Base-by-base conservation (phyloP, 2,113 vertebrate genomes). In the Poecilia latipinna region DNA sequence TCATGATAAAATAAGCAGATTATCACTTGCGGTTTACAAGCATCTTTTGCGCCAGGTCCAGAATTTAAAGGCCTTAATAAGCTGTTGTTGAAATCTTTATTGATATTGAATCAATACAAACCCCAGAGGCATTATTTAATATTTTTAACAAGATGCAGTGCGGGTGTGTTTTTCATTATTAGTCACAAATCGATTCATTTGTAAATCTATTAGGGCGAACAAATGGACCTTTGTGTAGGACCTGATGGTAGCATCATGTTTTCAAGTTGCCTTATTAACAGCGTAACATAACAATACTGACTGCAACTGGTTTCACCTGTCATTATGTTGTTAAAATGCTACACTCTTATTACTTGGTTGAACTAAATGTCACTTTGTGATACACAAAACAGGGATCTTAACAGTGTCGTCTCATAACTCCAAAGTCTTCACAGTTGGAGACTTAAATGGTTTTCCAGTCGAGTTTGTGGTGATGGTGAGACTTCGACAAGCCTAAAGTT, bases 1-100 rank as follows among this genome's bases (percentile, higher is more conserved):
- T 60, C 68, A 69, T 12, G 54, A 24, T 70, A 86, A 35, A 77
- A 61, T 61, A 70, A 88, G 72, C 61, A 71, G 68, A 80, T 78
- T 82, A 70, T 29, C 54, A 12, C 44, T 48, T 26, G 62, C 26
- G 29, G 63, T 84, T 75, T 24, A 74, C 74, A 69, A 57, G 51
- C 51, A 57, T 24, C 51, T 57, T 57, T n/a, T 57, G 24, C 1
- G 10, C 51, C 51, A 57, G 51, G 22, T 7, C 51, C 17, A 57
- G 51, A 57, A 11, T 57, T n/a, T 11, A 57, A 57, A 54, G 32
- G 51, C 15, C 77, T 71, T 67, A 8, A 51, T 12, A 24, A 61
- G 12, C 28, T 57, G 51, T n/a, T 70, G 42, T 65, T 65, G 11
- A 39, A 31, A 19, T 57, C 66, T 60, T 61, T 51, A 15, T 68